Percentiles rank a stretch among this genome's conserved stretches.
phyloP scores from a whole-genome alignment of 2,888 invertebrate genomes.

The Pherbina coryleti region DNA sequence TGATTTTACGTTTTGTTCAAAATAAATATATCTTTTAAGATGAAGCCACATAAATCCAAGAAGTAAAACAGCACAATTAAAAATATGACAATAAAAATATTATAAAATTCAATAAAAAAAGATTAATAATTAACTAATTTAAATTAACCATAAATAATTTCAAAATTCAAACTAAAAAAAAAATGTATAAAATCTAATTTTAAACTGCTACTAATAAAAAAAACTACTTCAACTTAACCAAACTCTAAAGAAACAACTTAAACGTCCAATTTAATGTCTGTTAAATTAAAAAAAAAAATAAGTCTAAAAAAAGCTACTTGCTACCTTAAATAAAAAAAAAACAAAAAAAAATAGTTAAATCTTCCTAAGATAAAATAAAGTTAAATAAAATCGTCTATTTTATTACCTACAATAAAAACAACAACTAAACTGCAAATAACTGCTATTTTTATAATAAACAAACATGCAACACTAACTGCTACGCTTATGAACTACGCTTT shows the following conservation, averaged over 20 bases:
- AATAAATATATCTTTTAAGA: not conserved
- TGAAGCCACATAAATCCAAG: not conserved
- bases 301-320: not conserved
- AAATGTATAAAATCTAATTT: not conserved
- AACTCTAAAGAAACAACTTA: constrained; percentile 4
- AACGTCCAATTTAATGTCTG: constrained; percentile 25
- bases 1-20: not conserved
- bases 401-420: not conserved
- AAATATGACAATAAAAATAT: constrained; percentile 17
- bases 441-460: not conserved
- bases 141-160: not conserved
- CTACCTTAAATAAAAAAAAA: not conserved
- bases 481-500: constrained; percentile 27
- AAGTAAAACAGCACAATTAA: not conserved
- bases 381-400: not conserved
- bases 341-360: not conserved
- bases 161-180: not conserved
- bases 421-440: not conserved
- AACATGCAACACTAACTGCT: not conserved
- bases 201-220: not conserved
- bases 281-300: not conserved
- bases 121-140: not conserved
- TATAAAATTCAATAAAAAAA: not conserved
- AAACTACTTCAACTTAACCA: not conserved
- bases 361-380: not conserved